Conservation (phyloP, 2,797 vertebrate genomes). For the Chrysocyon brachyurus region DNA sequence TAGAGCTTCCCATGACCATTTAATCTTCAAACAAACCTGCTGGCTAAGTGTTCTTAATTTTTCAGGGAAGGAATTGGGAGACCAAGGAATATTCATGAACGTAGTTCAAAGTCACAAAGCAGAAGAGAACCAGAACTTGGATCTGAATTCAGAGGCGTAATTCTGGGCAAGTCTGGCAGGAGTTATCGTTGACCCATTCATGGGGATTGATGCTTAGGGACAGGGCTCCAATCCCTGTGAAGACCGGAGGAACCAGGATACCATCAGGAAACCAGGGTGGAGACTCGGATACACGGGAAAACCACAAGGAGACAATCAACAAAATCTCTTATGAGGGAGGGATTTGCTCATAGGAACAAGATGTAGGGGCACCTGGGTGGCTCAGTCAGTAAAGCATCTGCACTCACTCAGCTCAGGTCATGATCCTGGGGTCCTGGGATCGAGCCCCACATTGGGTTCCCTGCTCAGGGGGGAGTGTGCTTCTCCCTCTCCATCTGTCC, state of each 20-base stretch:
- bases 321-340: not conserved
- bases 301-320: not conserved
- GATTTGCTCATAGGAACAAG: conserved; percentile 46
- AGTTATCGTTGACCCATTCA: not conserved
- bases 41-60: not conserved
- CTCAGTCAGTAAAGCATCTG: not conserved
- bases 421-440: not conserved
- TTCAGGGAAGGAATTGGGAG: conserved; percentile 18
- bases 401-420: not conserved
- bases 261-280: not conserved
- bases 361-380: not conserved
- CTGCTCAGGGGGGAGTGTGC: not conserved
- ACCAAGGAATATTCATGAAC: not conserved
- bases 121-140: not conserved
- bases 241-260: not conserved
- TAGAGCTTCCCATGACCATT: not conserved
- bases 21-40: not conserved
- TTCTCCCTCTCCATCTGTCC: not conserved
- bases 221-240: not conserved
- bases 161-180: not conserved
- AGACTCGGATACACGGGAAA: not conserved
- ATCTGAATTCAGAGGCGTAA: not conserved
- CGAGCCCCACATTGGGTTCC: not conserved
- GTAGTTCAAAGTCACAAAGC: not conserved
- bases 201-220: not conserved